Percentiles rank a stretch among this genome's conserved stretches.
These are phyloP conservation scores for Monomorium pharaonis DNA, from an alignment of 1,140 invertebrate species.

Conservation along the genomic window DNA sequence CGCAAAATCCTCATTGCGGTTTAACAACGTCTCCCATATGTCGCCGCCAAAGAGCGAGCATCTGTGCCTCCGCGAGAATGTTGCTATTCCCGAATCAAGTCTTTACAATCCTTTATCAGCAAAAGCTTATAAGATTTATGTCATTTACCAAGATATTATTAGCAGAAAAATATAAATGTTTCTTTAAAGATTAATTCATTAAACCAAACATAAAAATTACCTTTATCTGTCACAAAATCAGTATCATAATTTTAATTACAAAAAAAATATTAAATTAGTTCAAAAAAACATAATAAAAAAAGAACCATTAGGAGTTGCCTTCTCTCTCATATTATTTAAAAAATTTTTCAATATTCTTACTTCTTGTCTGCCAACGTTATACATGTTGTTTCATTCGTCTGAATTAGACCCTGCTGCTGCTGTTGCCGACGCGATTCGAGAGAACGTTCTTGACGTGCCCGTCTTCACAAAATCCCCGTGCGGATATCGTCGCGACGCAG, in stretches of 20 bases:
- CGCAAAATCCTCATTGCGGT: slow-evolving; percentile 16
- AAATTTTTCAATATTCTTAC: not conserved
- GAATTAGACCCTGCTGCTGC: not conserved
- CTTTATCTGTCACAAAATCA: no score
- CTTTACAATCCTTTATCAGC: not conserved
- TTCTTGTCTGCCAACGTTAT: not conserved
- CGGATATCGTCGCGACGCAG: slow-evolving; percentile 26
- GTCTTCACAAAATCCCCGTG: not conserved
- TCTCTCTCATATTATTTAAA: not conserved
- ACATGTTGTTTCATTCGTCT: not conserved
- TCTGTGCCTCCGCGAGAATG: not conserved
- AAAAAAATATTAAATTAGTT: no score
- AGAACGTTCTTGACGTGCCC: not conserved
- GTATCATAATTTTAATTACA: not conserved
- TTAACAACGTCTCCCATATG: not conserved
- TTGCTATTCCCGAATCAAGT: not conserved
- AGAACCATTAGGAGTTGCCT: not conserved
- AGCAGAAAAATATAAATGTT: not conserved
- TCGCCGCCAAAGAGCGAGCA: not conserved
- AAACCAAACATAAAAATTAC: not conserved
- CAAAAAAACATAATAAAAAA: no score
- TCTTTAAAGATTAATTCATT: not conserved
- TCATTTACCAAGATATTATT: not conserved
- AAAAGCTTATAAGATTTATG: not conserved
- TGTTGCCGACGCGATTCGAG: not conserved